Evolutionary conservation across 1,140 invertebrate species (phyloP), one percentile per base, ranked within the genome.

Genomic region (Bombus pyrosoma): DNA sequence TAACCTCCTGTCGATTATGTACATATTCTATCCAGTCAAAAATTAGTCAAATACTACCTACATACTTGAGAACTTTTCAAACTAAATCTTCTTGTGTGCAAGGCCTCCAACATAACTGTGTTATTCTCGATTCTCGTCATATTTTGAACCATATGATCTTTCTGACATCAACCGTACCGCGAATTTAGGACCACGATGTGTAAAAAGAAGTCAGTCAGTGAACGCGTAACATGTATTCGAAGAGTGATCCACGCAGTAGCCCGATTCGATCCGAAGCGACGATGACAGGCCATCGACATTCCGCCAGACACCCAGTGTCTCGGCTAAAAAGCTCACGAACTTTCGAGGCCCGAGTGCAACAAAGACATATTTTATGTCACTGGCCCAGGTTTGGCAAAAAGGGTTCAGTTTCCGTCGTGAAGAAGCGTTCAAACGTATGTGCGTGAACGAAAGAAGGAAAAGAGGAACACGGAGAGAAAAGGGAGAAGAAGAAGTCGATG

Each of bases 291-390:
- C 90, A 93, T 93, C 89, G 90, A 93, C 91, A 93, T 93, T 93
- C 92, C 91, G 74, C 68, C 86, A 86, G 88, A 93, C 92, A 93
- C 92, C 89, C 90, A 75, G 91, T 92, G 91, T 93, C 89, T 86
- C 81, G 43, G 86, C 90, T 91, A 93, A 93, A 93, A 93, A 93
- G 86, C 71, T 87, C 85, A 85, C 87, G 83, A 85, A 92, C 83
- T 86, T 91, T 89, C 86, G 86, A 76, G 86, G 81, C 76, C 66
- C 84, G 85, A 81, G 62, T 86, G 86, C 91, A 92, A 93, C 91
- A 93, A 88, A 93, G 91, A 93, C 91, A 93, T 93, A 93, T 93
- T 93, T 93, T 93, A 93, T 87, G 89, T 92, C 91, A 90, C 86
- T 88, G 86, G 81, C 18, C 71, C 64, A 75, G 78, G 41, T 62